These are phyloP conservation scores for Oncorhynchus clarkii DNA, from an alignment of 2,113 vertebrate genomes.

Conservation along the genomic window DNA sequence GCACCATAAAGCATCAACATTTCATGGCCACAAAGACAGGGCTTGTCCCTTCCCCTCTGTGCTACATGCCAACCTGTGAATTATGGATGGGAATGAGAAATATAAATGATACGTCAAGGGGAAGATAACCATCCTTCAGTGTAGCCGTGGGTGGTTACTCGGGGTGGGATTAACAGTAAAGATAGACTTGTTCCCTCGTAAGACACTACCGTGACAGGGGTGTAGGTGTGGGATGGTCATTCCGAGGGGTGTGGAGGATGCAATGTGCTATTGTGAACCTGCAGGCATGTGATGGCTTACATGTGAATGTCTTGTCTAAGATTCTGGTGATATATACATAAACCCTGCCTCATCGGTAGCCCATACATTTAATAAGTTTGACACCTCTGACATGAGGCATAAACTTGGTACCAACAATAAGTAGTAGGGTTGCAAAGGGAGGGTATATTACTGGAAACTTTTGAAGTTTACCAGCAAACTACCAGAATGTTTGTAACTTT, in stretches of 20 bases:
- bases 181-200: background rate
- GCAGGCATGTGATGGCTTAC: background rate
- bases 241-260: background rate
- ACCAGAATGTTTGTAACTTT: too few species aligned
- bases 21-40: constrained; percentile 27
- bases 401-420: too few species aligned
- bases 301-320: background rate
- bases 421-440: too few species aligned
- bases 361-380: too few species aligned
- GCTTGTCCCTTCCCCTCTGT: constrained; percentile 11
- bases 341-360: too few species aligned
- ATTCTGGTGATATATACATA: too few species aligned
- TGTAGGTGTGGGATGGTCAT: background rate
- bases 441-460: too few species aligned
- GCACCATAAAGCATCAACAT: constrained; percentile 36
- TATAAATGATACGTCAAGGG: constrained; percentile 31
- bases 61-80: constrained; percentile 18
- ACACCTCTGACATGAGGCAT: too few species aligned
- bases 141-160: background rate
- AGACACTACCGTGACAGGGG: background rate
- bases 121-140: constrained; percentile 10
- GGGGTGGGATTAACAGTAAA: background rate
- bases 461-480: too few species aligned
- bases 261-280: background rate
- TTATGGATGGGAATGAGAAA: constrained; percentile 31